Percentiles rank a stretch among this genome's conserved stretches.
Conservation (phyloP, 1,140 invertebrate genomes). For the Pseudomyrmex pallidus region DNA sequence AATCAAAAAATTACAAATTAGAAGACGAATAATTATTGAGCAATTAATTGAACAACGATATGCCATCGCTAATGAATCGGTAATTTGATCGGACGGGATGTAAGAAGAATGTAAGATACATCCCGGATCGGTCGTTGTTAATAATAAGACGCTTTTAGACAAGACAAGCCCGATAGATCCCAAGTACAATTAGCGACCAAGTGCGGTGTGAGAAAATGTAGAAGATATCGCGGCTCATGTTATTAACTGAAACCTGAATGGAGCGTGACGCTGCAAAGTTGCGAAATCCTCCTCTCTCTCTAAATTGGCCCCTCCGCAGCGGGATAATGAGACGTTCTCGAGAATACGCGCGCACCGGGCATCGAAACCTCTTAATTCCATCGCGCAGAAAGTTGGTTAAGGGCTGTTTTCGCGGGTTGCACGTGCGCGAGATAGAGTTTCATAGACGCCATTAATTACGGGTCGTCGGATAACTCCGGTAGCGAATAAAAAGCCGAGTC, state of each 20-base stretch:
- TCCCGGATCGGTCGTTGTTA: not conserved
- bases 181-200: constrained; percentile 40
- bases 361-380: constrained; percentile 50
- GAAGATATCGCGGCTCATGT: constrained; percentile 39
- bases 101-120: constrained; percentile 44
- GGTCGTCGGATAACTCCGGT: constrained; percentile 4
- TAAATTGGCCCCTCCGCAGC: constrained; percentile 27
- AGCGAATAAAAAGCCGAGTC: constrained; percentile 28
- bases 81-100: constrained; percentile 12
- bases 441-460: constrained; percentile 37
- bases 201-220: constrained; percentile 55
- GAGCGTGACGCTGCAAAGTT: constrained; percentile 35
- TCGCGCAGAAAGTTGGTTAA: constrained; percentile 17
- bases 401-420: constrained; percentile 34
- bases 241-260: constrained; percentile 52
- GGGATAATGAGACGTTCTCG: constrained; percentile 44
- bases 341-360: constrained; percentile 34
- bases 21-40: not conserved
- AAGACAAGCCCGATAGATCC: constrained; percentile 10
- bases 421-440: constrained; percentile 8
- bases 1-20: constrained; percentile 4
- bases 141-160: constrained; percentile 55
- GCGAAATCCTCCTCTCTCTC: constrained; percentile 28
- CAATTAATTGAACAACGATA: constrained; percentile 12
- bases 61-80: too few relatives aligned